phyloP scores from a whole-genome alignment of 2,888 invertebrate genomes.

The Lordiphosa fenestrarum region DNA sequence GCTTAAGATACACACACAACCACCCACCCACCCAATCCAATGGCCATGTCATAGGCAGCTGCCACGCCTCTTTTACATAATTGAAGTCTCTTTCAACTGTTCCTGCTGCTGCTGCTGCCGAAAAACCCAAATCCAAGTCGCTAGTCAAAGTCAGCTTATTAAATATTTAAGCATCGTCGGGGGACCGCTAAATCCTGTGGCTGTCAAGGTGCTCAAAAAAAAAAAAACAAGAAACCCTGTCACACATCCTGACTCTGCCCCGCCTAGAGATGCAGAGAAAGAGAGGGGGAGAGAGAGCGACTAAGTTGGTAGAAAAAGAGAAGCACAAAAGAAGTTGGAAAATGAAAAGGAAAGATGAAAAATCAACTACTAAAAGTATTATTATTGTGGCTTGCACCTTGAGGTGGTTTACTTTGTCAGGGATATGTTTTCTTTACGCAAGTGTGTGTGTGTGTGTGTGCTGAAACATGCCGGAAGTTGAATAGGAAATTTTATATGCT shows the following conservation, averaged over 20 bases:
- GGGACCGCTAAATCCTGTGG: slow-evolving; percentile 62
- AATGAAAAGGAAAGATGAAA: slow-evolving; percentile 13
- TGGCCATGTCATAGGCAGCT: slow-evolving; percentile 33
- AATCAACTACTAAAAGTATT: slow-evolving; percentile 53
- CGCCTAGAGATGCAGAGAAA: background rate
- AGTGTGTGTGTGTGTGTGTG: slow-evolving; percentile 10
- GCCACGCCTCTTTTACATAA: slow-evolving; percentile 43
- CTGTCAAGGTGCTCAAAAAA: slow-evolving; percentile 52
- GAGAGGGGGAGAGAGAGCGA: background rate
- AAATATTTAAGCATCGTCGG: slow-evolving; percentile 56
- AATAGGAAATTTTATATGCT: slow-evolving; percentile 75
- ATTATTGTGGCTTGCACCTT: slow-evolving; percentile 65
- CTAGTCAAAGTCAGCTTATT: slow-evolving; percentile 52
- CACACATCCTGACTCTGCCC: slow-evolving; percentile 53
- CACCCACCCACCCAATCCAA: slow-evolving; percentile 19
- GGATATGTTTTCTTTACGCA: slow-evolving; percentile 68
- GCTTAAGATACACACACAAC: background rate
- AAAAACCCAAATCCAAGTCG: slow-evolving; percentile 17
- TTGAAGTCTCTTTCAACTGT: slow-evolving; percentile 21
- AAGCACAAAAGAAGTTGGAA: slow-evolving; percentile 7
- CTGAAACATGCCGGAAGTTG: slow-evolving; percentile 66
- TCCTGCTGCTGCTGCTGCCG: background rate
- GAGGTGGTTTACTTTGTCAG: slow-evolving; percentile 69
- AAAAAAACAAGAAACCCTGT: slow-evolving; percentile 27
- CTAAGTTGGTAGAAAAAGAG: slow-evolving; percentile 14